phyloP scores from a whole-genome alignment of 2,797 vertebrate species.

The Limosa lapponica region DNA sequence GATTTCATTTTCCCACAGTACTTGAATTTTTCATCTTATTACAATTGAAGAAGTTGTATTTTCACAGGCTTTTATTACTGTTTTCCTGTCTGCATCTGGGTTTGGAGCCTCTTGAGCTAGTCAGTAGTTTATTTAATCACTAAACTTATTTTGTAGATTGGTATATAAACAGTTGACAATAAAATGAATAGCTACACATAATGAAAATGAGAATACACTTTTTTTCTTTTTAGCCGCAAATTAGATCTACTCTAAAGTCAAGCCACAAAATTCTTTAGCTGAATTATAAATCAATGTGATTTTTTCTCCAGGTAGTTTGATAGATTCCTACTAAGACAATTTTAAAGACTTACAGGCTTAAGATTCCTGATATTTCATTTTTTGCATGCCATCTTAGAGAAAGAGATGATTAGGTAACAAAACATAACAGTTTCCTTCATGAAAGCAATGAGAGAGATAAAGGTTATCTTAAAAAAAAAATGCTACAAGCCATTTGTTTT shows the following conservation, averaged over 20 bases:
- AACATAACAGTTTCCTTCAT: background rate
- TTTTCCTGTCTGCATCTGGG: background rate
- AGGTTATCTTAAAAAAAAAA: background rate
- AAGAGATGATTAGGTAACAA: background rate
- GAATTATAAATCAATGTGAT: background rate
- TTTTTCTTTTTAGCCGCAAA: background rate
- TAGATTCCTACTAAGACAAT: background rate
- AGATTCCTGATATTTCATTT: background rate
- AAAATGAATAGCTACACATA: background rate
- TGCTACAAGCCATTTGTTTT: background rate
- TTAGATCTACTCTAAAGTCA: background rate
- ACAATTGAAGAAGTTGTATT: background rate
- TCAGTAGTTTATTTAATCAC: background rate
- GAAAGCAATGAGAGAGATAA: background rate
- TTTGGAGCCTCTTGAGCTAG: background rate
- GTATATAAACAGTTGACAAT: background rate
- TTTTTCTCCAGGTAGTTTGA: background rate
- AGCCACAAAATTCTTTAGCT: background rate
- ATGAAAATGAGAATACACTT: background rate
- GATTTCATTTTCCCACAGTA: background rate
- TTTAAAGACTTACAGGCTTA: background rate
- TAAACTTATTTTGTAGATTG: background rate
- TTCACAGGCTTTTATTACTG: background rate
- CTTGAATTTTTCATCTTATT: background rate
- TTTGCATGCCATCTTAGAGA: background rate